Base-by-base conservation (phyloP, 1,140 invertebrate species). In the Drosophila funebris region DNA sequence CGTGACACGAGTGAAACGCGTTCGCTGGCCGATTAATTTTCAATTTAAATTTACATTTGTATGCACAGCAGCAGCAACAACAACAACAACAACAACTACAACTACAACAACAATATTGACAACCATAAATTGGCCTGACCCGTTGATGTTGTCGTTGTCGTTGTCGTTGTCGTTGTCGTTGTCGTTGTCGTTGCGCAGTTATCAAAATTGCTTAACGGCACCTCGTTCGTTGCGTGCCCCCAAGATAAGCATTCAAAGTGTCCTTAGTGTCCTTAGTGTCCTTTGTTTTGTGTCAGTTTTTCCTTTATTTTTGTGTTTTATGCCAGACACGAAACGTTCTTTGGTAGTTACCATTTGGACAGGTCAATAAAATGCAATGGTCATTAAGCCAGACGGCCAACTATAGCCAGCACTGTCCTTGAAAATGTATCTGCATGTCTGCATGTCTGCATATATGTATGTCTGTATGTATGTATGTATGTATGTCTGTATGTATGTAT, bases 21-120 rank as follows among this genome's bases (percentile, higher is more conserved):
- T 66, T 52, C 73, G 46, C 69, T 58, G 53, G 11, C 44, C 76
- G 81, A 84, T 84, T 84, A 79, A 84, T 57, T 69, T 73, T 79
- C 76, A 84, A 84, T 84, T 79, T 76, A 76, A 84, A 76, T 84
- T 79, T 76, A 73, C 76, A 84, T 84, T 84, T 84, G 64, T 79
- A 84, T 84, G 76, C 81, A 84, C 58, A 79, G 41, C 66, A 74
- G 39, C 31, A 24, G 1, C 56, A 18, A 11, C 53, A 44, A 22
- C 33, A 29, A 29, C 50, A 11, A 29, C 33, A 54, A 33, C 57
- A 76, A 1, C 56, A 18, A 4, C 52, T 31, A 31, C 33, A 29
- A 22, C 50, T 5, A 37, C 33, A 54, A 39, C 57, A 76, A 20
- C 54, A 60, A 70, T 36, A 69, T 41, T 31, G 44, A 24, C 27